Evolutionary conservation across 2,888 invertebrate species (phyloP).

Genomic region (Microdon myrmicae): DNA sequence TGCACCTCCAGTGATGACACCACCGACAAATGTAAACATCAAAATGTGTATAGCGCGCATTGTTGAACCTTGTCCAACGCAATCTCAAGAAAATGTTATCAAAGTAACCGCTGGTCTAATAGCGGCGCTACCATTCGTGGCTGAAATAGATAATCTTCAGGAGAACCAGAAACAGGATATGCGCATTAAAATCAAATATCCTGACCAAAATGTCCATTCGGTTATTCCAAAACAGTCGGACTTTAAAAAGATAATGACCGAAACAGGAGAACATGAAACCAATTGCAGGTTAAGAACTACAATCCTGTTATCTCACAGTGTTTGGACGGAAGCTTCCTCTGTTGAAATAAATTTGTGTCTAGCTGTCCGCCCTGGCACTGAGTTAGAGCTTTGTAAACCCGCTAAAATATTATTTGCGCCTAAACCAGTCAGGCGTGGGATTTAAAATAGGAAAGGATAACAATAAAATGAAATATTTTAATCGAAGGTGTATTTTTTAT

Average conservation of each 20-base stretch:
- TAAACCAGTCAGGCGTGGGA: slow-evolving; percentile 86
- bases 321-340: slow-evolving; percentile 92
- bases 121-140: slow-evolving; percentile 86
- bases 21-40: slow-evolving; percentile 77
- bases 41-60: slow-evolving; percentile 84
- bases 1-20: slow-evolving; percentile 75
- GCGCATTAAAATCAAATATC: slow-evolving; percentile 88
- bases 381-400: slow-evolving; percentile 85
- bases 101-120: slow-evolving; percentile 94
- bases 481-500: neutral
- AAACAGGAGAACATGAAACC: slow-evolving; percentile 70
- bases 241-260: slow-evolving; percentile 74
- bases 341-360: slow-evolving; percentile 87
- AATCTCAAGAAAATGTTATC: slow-evolving; percentile 79
- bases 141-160: slow-evolving; percentile 83
- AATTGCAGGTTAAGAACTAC: slow-evolving; percentile 80
- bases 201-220: slow-evolving; percentile 88
- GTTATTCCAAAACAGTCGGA: slow-evolving; percentile 82
- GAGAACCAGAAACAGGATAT: slow-evolving; percentile 77
- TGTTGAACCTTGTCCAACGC: slow-evolving; percentile 84
- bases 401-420: slow-evolving; percentile 88
- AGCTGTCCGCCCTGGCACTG: slow-evolving; percentile 73
- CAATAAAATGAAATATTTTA: too few relatives aligned
- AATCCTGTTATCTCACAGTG: slow-evolving; percentile 84
- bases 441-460: slow-evolving; percentile 65